Conservation (phyloP, 1,140 invertebrate genomes). For the Rhopalosiphum padi region DNA sequence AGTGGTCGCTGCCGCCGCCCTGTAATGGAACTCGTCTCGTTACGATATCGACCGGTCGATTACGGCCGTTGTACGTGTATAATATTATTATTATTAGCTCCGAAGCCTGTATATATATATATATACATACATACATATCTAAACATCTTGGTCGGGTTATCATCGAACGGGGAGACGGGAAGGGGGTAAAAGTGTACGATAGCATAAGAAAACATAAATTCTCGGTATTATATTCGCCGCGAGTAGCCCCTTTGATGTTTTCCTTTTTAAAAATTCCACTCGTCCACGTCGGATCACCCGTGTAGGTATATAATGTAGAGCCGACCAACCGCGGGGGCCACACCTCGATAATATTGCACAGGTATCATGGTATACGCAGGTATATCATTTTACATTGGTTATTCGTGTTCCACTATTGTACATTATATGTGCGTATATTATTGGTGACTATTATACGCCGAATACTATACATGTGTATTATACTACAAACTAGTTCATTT, state of each 20-base stretch:
- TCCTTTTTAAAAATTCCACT: not conserved
- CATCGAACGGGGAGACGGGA: not conserved
- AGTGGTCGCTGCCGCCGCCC: not conserved
- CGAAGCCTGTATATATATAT: not conserved
- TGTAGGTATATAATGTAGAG: not conserved
- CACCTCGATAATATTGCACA: not conserved
- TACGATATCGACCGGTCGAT: slow-evolving; percentile 19
- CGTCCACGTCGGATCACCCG: no score
- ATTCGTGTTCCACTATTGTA: not conserved
- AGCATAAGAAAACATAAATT: not conserved
- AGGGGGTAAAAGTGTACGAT: not conserved
- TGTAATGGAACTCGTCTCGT: not conserved
- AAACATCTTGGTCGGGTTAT: not conserved
- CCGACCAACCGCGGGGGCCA: not conserved
- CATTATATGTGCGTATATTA: not conserved
- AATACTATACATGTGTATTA: not conserved
- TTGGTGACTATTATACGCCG: not conserved
- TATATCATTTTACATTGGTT: slow-evolving; percentile 24
- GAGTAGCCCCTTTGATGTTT: slow-evolving; percentile 25
- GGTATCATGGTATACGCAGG: not conserved
- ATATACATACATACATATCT: no score
- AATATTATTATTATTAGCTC: not conserved
- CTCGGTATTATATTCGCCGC: not conserved
- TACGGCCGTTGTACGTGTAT: not conserved
- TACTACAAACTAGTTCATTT: not conserved